Evolutionary conservation across 2,797 vertebrate genomes (phyloP).

Genomic region (Tauraco hartlaubi): DNA sequence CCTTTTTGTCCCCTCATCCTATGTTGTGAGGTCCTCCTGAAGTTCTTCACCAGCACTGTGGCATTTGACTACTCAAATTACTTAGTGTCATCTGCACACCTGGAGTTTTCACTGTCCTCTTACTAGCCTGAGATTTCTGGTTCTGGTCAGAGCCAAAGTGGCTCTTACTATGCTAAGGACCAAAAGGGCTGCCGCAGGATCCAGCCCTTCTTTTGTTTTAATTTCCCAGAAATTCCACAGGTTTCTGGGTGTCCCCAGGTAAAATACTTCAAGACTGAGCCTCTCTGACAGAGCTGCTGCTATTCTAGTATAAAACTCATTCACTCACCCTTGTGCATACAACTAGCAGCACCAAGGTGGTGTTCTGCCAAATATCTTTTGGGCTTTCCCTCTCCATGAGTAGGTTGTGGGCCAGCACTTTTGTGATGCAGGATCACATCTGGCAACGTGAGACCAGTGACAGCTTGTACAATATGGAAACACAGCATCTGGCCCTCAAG

Average conservation of each 20-base stretch:
- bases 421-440: not conserved
- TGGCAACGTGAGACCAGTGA: not conserved
- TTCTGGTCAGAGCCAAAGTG: not conserved
- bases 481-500: not conserved
- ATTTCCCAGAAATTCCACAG: not conserved
- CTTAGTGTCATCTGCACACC: not conserved
- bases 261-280: not conserved
- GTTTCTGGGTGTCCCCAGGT: not conserved
- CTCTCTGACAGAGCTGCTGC: not conserved
- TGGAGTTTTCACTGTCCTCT: not conserved
- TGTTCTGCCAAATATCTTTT: not conserved
- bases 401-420: not conserved
- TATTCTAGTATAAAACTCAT: not conserved
- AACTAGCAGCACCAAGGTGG: not conserved
- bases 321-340: not conserved
- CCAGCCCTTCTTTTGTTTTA: not conserved
- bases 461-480: not conserved
- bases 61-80: not conserved
- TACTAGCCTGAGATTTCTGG: not conserved
- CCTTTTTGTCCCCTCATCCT: not conserved
- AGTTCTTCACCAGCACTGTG: not conserved
- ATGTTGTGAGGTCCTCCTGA: not conserved
- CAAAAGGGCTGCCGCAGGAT: not conserved
- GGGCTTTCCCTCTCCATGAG: not conserved
- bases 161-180: not conserved